phyloP scores from a whole-genome alignment of 1,140 invertebrate genomes.

The Matsumurasca onukii region DNA sequence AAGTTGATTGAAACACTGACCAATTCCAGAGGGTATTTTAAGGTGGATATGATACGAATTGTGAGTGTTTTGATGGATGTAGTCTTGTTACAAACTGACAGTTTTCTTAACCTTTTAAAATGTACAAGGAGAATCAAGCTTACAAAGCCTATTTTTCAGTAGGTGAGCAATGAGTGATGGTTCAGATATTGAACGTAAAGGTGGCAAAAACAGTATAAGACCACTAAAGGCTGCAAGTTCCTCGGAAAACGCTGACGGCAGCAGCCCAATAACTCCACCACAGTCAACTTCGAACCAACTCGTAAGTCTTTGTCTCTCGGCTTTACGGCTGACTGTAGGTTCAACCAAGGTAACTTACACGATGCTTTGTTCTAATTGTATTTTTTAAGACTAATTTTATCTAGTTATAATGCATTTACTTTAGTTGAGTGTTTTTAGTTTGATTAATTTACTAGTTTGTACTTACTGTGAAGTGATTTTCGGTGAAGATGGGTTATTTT shows the following conservation, averaged over 20 bases:
- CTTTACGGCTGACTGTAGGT: too few species aligned
- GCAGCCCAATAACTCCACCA: neutral
- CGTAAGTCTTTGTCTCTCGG: conserved; percentile 22
- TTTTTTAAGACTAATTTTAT: neutral
- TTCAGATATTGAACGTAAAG: conserved; percentile 20
- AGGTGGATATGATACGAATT: too few species aligned
- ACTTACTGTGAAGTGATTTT: too few species aligned
- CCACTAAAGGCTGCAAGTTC: conserved; percentile 15
- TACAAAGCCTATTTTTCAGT: conserved; percentile 24
- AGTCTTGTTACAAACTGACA: too few species aligned
- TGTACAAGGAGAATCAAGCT: too few species aligned
- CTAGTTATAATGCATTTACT: neutral
- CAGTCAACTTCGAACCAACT: conserved; percentile 23
- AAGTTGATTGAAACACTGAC: too few species aligned
- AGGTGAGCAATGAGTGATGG: conserved; percentile 30
- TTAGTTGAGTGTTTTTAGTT: neutral
- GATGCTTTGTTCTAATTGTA: neutral
- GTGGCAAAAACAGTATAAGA: conserved; percentile 18
- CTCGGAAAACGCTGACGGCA: conserved; percentile 22
- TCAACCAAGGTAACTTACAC: neutral
- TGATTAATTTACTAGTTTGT: too few species aligned
- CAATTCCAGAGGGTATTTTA: too few species aligned
- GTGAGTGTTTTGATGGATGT: too few species aligned
- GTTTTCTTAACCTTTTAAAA: too few species aligned
- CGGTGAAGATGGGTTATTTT: too few species aligned